phyloP scores from a whole-genome alignment of 2,113 vertebrate species.

The Tapirus terrestris region DNA sequence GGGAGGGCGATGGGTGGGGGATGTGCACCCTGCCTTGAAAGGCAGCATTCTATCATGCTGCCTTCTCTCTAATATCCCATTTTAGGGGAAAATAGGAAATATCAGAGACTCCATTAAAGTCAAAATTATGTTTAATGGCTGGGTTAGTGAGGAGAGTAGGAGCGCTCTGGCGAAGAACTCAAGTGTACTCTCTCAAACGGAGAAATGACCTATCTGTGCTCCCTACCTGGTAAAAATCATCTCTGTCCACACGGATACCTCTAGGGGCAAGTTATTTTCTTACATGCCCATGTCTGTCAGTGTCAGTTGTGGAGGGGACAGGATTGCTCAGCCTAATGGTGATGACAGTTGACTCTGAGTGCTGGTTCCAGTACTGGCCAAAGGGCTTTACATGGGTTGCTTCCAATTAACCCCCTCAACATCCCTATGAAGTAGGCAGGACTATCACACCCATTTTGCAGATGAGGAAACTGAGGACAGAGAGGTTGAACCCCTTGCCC shows the following conservation, averaged over 20 bases:
- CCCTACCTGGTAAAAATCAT: background rate
- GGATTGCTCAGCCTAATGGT: background rate
- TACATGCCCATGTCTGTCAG: background rate
- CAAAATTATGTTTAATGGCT: background rate
- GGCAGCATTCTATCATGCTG: background rate
- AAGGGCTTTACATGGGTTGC: background rate
- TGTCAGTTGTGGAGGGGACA: background rate
- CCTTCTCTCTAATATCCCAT: background rate
- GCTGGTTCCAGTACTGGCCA: background rate
- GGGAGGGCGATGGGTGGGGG: fast-evolving
- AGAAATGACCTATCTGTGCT: background rate
- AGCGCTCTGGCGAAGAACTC: background rate
- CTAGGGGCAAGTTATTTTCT: background rate
- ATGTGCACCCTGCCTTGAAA: background rate
- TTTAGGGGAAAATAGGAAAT: background rate
- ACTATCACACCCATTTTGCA: background rate
- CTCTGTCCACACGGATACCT: background rate
- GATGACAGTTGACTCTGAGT: background rate
- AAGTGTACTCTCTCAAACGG: background rate
- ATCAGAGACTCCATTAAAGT: background rate
- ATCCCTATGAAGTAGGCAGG: background rate
- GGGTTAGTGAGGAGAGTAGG: background rate
- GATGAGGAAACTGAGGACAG: background rate
- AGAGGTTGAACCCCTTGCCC: background rate
- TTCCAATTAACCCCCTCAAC: background rate